Evolutionary conservation across 2,113 vertebrate species (phyloP).

Genomic region (Siniperca knerii): DNA sequence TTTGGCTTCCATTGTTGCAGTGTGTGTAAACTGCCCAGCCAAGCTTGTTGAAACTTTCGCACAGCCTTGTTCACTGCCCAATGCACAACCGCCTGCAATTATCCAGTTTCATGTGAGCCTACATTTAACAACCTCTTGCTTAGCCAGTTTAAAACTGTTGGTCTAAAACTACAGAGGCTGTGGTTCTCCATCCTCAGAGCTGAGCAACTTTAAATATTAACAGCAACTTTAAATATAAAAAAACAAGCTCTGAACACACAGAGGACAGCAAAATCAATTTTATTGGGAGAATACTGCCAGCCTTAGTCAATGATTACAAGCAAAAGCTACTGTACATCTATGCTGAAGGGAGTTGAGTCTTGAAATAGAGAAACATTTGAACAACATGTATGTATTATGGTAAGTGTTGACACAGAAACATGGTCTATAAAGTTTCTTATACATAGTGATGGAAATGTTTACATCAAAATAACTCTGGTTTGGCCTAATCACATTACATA

Average conservation of each 20-base stretch:
- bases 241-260: no score
- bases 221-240: neutral
- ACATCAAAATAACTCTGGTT: neutral
- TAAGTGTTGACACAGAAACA: neutral
- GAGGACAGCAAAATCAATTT: neutral
- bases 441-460: neutral
- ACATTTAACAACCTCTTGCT: slow-evolving; percentile 13
- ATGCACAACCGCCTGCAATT: slow-evolving; percentile 14
- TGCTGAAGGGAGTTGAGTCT: neutral
- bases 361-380: neutral
- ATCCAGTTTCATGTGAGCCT: neutral
- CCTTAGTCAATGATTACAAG: neutral
- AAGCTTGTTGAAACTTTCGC: slow-evolving; percentile 3
- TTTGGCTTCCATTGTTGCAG: slow-evolving; percentile 21
- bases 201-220: neutral
- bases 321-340: neutral
- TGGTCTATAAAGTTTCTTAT: neutral
- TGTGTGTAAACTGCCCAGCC: slow-evolving; percentile 9
- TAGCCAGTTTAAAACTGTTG: neutral
- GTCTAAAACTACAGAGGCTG: slow-evolving; percentile 2
- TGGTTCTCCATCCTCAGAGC: neutral
- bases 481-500: neutral
- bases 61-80: slow-evolving; percentile 19
- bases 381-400: neutral
- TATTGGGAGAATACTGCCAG: neutral